phyloP scores from a whole-genome alignment of 1,140 invertebrate genomes.

The Drosophila ananassae region DNA sequence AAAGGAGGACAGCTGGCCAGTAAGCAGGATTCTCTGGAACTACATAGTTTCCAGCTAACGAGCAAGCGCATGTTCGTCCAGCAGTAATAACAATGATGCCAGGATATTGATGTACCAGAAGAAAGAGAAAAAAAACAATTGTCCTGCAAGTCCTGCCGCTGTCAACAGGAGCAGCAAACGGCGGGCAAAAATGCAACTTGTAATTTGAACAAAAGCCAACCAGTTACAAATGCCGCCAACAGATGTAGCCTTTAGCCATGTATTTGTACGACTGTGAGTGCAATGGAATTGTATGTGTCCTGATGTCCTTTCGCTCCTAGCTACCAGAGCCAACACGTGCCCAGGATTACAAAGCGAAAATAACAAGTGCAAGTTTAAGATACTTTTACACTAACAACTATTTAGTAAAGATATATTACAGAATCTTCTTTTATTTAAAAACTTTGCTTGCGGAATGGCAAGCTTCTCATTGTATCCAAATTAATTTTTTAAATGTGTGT shows the following conservation, averaged over 20 bases:
- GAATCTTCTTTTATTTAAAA: no score
- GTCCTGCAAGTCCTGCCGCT: constrained; percentile 37
- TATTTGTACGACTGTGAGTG: no score
- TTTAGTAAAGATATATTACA: not conserved
- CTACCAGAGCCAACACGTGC: constrained; percentile 13
- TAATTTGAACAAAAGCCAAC: constrained; percentile 65
- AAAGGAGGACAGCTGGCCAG: constrained; percentile 17
- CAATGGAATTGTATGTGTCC: not conserved
- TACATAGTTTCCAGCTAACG: constrained; percentile 51
- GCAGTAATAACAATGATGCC: constrained; percentile 52
- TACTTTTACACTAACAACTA: constrained; percentile 5
- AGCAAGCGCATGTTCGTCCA: constrained; percentile 36
- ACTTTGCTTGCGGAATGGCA: no score
- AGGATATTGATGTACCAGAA: constrained; percentile 52
- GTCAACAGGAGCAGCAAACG: constrained; percentile 28
- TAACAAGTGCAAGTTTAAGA: constrained; percentile 8
- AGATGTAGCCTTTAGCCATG: no score
- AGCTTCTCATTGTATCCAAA: no score
- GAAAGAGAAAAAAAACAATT: constrained; percentile 10
- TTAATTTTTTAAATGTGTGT: no score
- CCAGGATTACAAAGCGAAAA: constrained; percentile 24
- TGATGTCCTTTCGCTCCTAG: not conserved
- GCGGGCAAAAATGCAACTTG: constrained; percentile 60
- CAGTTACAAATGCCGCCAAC: constrained; percentile 44
- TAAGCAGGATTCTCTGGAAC: constrained; percentile 19